Conservation (phyloP, 2,113 vertebrate species). For the Myrmecobius fasciatus region DNA sequence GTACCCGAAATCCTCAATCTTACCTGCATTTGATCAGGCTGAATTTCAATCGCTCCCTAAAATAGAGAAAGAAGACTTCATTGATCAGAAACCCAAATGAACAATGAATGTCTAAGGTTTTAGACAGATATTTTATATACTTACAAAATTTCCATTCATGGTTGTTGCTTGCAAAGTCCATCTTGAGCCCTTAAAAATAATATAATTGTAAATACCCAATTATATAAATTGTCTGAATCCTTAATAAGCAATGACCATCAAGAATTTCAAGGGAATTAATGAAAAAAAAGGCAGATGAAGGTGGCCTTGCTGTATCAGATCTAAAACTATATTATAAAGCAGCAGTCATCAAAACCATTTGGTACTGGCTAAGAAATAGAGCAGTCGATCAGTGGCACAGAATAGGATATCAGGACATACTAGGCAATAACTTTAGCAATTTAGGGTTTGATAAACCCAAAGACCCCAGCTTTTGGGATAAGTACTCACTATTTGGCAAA, state of each 20-base stretch:
- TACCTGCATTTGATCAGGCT: constrained; percentile 99
- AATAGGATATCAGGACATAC: too few species aligned
- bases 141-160: constrained; percentile 93
- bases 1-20: neutral
- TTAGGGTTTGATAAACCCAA: too few species aligned
- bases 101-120: neutral
- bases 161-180: constrained; percentile 96
- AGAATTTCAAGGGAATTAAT: too few species aligned
- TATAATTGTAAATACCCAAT: neutral
- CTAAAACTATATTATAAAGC: too few species aligned
- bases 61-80: constrained; percentile 52
- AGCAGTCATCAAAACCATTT: too few species aligned
- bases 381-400: too few species aligned
- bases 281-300: too few species aligned
- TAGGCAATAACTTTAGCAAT: too few species aligned
- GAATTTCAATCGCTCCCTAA: constrained; percentile 89
- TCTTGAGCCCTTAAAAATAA: constrained; percentile 90
- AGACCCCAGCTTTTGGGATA: too few species aligned
- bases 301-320: too few species aligned
- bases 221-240: neutral
- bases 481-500: too few species aligned
- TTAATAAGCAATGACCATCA: neutral
- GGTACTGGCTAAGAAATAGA: too few species aligned
- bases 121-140: constrained; percentile 66
- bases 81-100: neutral